These are phyloP conservation scores for Cecropterus lyciades DNA, from an alignment of 1,140 invertebrate species.

Conservation along the genomic window DNA sequence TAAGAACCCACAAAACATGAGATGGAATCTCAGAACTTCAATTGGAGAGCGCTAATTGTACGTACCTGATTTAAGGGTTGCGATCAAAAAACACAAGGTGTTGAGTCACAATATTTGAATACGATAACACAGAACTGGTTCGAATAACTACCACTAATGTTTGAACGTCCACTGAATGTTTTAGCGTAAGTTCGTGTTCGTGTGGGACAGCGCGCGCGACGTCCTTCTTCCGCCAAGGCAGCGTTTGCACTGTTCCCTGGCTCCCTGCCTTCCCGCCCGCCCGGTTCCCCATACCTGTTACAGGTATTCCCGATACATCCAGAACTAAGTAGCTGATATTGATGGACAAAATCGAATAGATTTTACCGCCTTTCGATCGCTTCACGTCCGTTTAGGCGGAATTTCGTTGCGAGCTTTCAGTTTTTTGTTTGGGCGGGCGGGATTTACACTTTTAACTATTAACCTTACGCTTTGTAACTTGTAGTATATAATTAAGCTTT, in stretches of 20 bases:
- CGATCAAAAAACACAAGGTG: constrained; percentile 32
- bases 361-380: constrained; percentile 46
- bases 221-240: constrained; percentile 49
- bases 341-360: constrained; percentile 74
- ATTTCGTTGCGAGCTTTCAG: constrained; percentile 30
- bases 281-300: constrained; percentile 66
- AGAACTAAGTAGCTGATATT: constrained; percentile 75
- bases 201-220: constrained; percentile 44
- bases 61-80: constrained; percentile 10
- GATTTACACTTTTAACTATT: constrained; percentile 11
- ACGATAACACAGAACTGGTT: constrained; percentile 22
- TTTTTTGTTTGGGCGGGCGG: constrained; percentile 1
- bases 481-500: no score
- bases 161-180: constrained; percentile 43
- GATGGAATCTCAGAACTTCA: constrained; percentile 19
- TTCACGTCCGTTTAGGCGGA: constrained; percentile 38
- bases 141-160: constrained; percentile 47
- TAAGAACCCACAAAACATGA: constrained; percentile 26
- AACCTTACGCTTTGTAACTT: not conserved
- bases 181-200: constrained; percentile 41
- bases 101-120: constrained; percentile 17
- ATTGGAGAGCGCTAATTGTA: constrained; percentile 18
- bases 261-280: constrained; percentile 51
- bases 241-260: constrained; percentile 60
- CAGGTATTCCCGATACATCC: constrained; percentile 65